Conservation (phyloP, 1,140 invertebrate genomes). For the Heliconius eleuchia region DNA sequence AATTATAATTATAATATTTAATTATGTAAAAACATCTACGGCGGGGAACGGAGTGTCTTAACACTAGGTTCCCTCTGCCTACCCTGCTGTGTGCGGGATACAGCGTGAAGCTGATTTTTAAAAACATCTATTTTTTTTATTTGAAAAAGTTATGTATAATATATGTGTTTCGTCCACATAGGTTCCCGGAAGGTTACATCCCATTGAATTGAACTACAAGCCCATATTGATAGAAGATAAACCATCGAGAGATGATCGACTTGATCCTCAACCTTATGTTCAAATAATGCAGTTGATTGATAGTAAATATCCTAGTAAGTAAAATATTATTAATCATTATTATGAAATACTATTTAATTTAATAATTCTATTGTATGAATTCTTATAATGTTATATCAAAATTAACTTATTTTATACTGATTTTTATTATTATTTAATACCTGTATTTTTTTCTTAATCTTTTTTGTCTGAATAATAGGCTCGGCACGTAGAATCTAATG, state of each 20-base stretch:
- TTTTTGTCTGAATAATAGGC: too few species aligned
- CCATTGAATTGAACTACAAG: conserved; percentile 94
- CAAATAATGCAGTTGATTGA: conserved; percentile 96
- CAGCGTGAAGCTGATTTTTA: background rate
- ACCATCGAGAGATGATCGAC: conserved; percentile 85
- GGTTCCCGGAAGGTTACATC: conserved; percentile 96
- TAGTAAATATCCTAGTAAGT: conserved; percentile 90
- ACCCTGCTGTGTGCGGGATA: too few species aligned
- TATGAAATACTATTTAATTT: too few species aligned
- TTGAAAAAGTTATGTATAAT: background rate
- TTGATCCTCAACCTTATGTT: conserved; percentile 96
- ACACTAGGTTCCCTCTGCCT: too few species aligned
- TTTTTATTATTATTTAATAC: too few species aligned
- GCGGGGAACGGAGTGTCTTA: too few species aligned
- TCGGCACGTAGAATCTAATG: too few species aligned
- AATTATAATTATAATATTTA: background rate
- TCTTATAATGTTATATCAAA: too few species aligned
- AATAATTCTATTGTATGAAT: too few species aligned
- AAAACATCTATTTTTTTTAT: background rate
- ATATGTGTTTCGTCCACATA: conserved; percentile 51
- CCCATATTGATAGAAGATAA: conserved; percentile 90
- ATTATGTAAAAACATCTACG: background rate
- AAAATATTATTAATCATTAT: background rate
- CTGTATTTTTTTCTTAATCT: too few species aligned
- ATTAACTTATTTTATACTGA: too few species aligned